Conservation (phyloP, 2,888 invertebrate species). For the Bimastos eiseni region DNA sequence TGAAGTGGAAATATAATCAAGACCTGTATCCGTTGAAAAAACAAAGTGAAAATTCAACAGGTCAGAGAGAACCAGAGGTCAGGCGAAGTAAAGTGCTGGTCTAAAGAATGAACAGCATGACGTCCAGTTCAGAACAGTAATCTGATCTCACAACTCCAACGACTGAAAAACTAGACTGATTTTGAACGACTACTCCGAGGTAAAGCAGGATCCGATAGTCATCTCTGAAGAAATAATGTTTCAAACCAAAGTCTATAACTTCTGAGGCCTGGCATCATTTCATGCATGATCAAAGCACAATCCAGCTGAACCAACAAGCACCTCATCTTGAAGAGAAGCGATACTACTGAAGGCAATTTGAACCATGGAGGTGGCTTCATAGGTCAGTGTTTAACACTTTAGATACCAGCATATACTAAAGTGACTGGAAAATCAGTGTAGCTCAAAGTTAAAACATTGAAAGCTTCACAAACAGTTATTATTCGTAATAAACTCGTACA, state of each 20-base stretch:
- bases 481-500: too few relatives aligned
- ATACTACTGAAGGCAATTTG: too few relatives aligned
- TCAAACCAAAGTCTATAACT: neutral
- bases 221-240: neutral
- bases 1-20: too few relatives aligned
- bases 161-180: neutral
- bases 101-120: neutral
- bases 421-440: too few relatives aligned
- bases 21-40: too few relatives aligned
- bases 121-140: neutral
- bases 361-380: too few relatives aligned
- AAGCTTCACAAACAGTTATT: too few relatives aligned
- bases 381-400: too few relatives aligned
- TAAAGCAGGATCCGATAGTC: neutral
- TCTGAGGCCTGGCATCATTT: neutral
- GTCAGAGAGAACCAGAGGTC: neutral
- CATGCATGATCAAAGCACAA: neutral
- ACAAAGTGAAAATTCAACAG: neutral
- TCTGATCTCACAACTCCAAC: neutral
- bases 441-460: too few relatives aligned
- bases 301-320: neutral
- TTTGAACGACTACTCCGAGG: too few relatives aligned
- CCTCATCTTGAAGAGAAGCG: too few relatives aligned
- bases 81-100: neutral
- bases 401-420: too few relatives aligned